Percentiles rank a stretch among this genome's conserved stretches.
phyloP scores from a whole-genome alignment of 2,113 vertebrate species.

The Lasiurus cinereus region DNA sequence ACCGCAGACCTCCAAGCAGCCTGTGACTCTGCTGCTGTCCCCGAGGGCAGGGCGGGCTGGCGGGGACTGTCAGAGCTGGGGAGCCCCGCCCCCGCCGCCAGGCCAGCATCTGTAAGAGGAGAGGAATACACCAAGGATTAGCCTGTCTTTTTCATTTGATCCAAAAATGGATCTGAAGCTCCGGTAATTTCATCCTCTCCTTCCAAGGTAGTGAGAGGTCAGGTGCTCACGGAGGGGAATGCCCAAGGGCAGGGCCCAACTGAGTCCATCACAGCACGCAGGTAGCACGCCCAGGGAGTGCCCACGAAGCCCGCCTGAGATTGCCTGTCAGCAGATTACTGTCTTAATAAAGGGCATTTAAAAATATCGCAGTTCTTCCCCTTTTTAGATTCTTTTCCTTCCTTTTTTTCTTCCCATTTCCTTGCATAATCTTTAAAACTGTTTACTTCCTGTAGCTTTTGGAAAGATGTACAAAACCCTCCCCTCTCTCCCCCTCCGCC shows the following conservation, averaged over 20 bases:
- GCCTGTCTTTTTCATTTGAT: conserved; percentile 69
- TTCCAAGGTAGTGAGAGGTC: conserved; percentile 70
- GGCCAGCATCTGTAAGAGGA: conserved; percentile 61
- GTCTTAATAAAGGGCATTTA: fast-evolving
- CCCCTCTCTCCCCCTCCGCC: too few relatives aligned
- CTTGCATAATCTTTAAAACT: conserved; percentile 52
- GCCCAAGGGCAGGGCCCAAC: neutral
- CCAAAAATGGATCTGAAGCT: conserved; percentile 64
- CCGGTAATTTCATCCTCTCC: conserved; percentile 62
- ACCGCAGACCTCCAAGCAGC: neutral
- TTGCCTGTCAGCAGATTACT: neutral
- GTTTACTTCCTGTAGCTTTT: conserved; percentile 41
- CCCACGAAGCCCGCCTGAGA: neutral
- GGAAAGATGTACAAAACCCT: neutral
- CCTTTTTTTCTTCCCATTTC: neutral
- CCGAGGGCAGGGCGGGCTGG: neutral
- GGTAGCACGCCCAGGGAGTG: neutral
- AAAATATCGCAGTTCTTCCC: neutral
- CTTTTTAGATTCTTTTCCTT: conserved; percentile 7
- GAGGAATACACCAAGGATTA: conserved; percentile 67
- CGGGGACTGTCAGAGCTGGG: neutral
- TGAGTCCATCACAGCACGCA: fast-evolving
- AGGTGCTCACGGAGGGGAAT: conserved; percentile 50
- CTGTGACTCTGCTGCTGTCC: neutral
- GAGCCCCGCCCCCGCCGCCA: neutral